Base-by-base conservation (phyloP, 2,797 vertebrate species). In the Otus scops region DNA sequence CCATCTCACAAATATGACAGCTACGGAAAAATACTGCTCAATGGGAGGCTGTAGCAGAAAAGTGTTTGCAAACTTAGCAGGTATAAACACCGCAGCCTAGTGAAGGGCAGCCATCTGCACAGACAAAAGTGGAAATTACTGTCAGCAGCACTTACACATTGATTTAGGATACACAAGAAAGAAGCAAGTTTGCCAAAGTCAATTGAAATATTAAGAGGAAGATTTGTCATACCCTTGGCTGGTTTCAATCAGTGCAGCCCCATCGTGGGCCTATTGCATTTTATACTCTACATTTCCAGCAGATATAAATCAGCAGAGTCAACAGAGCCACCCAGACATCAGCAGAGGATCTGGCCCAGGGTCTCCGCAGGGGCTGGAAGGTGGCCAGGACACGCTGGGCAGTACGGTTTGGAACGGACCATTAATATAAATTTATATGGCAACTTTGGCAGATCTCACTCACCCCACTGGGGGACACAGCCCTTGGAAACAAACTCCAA, bases 191-290 rank as follows among this genome's bases (percentile, higher is more conserved):
- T 95, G 92, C 89, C 92, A 96, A 95, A 96, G 92, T 41, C 88
- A 94, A 91, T 73, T 89, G 94, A 90, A 95, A 95, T 86, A 88
- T 92, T 92, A 86, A 95, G 63, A 82, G 80, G 90, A 59, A 88
- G 88, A 86, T 94, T 84, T 94, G 93, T 93, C 96, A 95, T 92
- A 20, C 51, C 82, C 89, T 34, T 73, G 92, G 88, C 95, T 95
- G 93, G 85, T 92, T 92, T 95, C 91, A 93, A 81, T 92, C 96
- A 93, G 91, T 3, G 1, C 64, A n/a, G 81, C 24, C 87, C 75
- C 53, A 38, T 59, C 78, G 7, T 4, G 3, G 53, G 45, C 50
- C 34, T 61, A 4, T 14, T 73, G 82, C 63, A 20, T 74, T 93
- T 63, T 11, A 74, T 23, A 22, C 43, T 13, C 18, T 30, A 23